Conservation (phyloP, 92 coral and sea anemone genomes). For the Epizoanthus scotinus region DNA sequence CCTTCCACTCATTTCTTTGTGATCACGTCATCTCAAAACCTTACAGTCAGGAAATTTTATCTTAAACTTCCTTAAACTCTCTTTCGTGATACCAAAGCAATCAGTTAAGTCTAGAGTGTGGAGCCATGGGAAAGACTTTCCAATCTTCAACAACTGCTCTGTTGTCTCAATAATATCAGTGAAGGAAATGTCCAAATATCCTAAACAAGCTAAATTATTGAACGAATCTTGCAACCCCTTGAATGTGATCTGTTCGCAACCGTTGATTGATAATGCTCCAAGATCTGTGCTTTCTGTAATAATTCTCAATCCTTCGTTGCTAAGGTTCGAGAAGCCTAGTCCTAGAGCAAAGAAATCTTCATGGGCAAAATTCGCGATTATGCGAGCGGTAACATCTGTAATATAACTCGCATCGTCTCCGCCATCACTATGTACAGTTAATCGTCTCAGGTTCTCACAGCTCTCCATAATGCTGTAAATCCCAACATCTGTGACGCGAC, state of each 20-base stretch:
- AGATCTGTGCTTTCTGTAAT: constrained; percentile 83
- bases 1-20: not conserved
- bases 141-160: constrained; percentile 84
- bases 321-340: constrained; percentile 91
- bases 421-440: constrained; percentile 83
- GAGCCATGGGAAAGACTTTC: constrained; percentile 82
- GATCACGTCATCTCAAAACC: constrained; percentile 49
- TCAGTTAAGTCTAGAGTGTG: constrained; percentile 85
- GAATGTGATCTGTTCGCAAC: constrained; percentile 81
- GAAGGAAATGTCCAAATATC: constrained; percentile 88
- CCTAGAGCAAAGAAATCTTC: constrained; percentile 83
- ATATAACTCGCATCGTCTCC: constrained; percentile 68
- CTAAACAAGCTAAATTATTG: constrained; percentile 68
- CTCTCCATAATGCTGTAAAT: constrained; percentile 76
- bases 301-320: constrained; percentile 87
- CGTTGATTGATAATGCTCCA: constrained; percentile 79
- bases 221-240: constrained; percentile 85
- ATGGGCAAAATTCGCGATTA: constrained; percentile 82
- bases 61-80: constrained; percentile 65
- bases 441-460: constrained; percentile 79
- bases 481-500: constrained; percentile 89
- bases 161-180: constrained; percentile 80
- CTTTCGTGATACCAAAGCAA: constrained; percentile 74
- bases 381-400: constrained; percentile 82
- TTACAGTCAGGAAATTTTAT: constrained; percentile 79